A percentile compares a stretch with the other conserved stretches of the same genome.
phyloP scores from a whole-genome alignment of 2,797 vertebrate species.

The Zenarchopterus dispar region DNA sequence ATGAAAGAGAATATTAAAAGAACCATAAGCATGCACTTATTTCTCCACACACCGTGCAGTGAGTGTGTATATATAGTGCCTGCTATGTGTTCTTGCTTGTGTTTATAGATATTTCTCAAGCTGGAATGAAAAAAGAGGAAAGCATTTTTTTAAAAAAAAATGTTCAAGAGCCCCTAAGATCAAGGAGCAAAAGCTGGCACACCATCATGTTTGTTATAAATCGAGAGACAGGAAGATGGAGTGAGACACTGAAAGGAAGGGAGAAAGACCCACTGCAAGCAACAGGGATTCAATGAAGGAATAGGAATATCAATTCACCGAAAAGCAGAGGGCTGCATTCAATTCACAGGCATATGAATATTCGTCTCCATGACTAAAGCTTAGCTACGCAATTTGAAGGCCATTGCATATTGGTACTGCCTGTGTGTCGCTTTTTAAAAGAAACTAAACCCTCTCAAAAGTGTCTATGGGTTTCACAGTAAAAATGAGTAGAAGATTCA shows the following conservation, averaged over 20 bases:
- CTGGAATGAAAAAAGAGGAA: slow-evolving; percentile 19
- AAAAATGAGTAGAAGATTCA: slow-evolving; percentile 27
- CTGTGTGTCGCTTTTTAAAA: slow-evolving; percentile 22
- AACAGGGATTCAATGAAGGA: slow-evolving; percentile 19
- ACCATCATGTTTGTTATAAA: slow-evolving; percentile 68
- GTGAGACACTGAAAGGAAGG: slow-evolving; percentile 13
- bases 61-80: slow-evolving; percentile 21
- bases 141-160: slow-evolving; percentile 22
- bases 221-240: slow-evolving; percentile 28
- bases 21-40: slow-evolving; percentile 76
- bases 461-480: neutral
- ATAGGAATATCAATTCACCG: slow-evolving; percentile 25
- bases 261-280: slow-evolving; percentile 34
- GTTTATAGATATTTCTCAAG: slow-evolving; percentile 63
- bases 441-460: slow-evolving; percentile 12
- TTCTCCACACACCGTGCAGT: slow-evolving; percentile 45
- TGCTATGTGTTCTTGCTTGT: slow-evolving; percentile 34
- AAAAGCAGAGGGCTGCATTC: slow-evolving; percentile 40
- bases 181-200: slow-evolving; percentile 67
- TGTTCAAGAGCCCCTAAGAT: slow-evolving; percentile 59
- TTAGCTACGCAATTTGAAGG: slow-evolving; percentile 19
- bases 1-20: slow-evolving; percentile 79
- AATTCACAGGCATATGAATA: slow-evolving; percentile 27
- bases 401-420: neutral
- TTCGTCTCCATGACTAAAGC: neutral